Evolutionary conservation across 2,797 vertebrate species (phyloP).

Genomic region (Bradypodion ventrale): DNA sequence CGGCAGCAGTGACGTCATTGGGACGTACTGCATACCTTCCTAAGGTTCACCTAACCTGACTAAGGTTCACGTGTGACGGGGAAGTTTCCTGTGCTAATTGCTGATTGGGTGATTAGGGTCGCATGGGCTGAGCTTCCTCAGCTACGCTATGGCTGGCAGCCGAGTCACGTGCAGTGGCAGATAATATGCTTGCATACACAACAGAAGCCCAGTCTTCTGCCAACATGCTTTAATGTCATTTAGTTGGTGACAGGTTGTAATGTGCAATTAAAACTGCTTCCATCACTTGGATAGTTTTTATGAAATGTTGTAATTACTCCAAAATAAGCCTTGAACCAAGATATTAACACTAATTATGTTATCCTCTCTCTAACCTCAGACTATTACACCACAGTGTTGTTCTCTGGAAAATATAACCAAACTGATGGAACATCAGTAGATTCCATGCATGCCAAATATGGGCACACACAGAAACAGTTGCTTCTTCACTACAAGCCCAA

Average conservation of each 20-base stretch:
- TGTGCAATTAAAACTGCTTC: not conserved
- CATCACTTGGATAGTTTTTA: not conserved
- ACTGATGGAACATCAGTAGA: not conserved
- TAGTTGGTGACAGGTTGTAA: not conserved
- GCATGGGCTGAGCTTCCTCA: too few relatives aligned
- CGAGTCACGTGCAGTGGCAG: too few relatives aligned
- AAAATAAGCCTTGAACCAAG: not conserved
- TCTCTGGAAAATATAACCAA: constrained; percentile 10
- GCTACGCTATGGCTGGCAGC: too few relatives aligned
- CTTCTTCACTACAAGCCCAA: not conserved
- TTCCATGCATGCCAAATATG: not conserved
- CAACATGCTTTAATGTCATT: not conserved
- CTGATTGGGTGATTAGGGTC: too few relatives aligned
- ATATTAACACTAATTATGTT: not conserved
- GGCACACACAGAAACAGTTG: not conserved
- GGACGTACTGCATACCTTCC: too few relatives aligned
- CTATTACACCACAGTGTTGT: not conserved
- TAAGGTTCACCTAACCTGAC: too few relatives aligned
- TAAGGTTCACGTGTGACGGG: too few relatives aligned
- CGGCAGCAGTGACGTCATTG: too few relatives aligned
- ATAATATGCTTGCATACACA: too few relatives aligned
- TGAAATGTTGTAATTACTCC: not conserved
- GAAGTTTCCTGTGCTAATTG: too few relatives aligned
- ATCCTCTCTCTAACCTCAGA: too few relatives aligned
- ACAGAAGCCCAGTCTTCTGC: not conserved